Evolutionary conservation across 2,888 invertebrate genomes (phyloP).

Genomic region (Amphipoea lucens): DNA sequence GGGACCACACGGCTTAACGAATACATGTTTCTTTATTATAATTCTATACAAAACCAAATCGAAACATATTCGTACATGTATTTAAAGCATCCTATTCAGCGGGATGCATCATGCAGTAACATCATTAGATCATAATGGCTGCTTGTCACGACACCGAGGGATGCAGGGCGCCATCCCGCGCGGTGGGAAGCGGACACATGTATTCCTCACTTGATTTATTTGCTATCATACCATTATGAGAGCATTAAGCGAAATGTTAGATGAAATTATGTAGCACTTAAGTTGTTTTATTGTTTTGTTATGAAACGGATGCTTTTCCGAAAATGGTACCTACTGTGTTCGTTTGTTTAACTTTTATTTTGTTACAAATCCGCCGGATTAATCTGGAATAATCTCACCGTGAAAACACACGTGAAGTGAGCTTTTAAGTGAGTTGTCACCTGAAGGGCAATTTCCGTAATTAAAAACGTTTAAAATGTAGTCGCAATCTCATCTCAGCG

Average conservation of each 20-base stretch:
- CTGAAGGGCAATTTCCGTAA: neutral
- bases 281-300: neutral
- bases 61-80: conserved; percentile 40
- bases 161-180: conserved; percentile 35
- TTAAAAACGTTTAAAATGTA: neutral
- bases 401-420: neutral
- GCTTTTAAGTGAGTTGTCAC: neutral
- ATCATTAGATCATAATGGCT: conserved; percentile 65
- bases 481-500: neutral
- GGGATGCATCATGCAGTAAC: conserved; percentile 53
- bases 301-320: neutral
- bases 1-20: conserved; percentile 15
- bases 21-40: conserved; percentile 6
- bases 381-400: neutral
- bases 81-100: conserved; percentile 49
- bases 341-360: neutral
- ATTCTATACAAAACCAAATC: conserved; percentile 36
- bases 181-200: conserved; percentile 62
- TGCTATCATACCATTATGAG: conserved; percentile 38
- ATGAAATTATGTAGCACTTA: conserved; percentile 44
- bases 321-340: neutral
- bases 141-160: conserved; percentile 63
- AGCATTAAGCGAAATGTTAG: conserved; percentile 44
- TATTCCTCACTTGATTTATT: conserved; percentile 57
- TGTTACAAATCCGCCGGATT: neutral